phyloP scores from a whole-genome alignment of 2,888 invertebrate species.

The Diaprepes abbreviatus region DNA sequence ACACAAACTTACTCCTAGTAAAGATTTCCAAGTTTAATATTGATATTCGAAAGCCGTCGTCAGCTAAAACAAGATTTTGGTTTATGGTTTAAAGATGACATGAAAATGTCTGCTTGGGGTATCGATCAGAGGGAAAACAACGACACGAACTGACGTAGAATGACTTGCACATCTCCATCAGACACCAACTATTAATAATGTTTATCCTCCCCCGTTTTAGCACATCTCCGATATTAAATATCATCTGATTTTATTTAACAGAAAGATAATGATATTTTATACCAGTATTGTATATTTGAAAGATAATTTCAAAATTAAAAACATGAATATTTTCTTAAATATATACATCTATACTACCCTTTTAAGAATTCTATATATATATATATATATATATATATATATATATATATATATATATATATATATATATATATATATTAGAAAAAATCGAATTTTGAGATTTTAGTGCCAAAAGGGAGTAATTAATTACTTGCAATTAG shows the following conservation, averaged over 20 bases:
- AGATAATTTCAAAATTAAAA: neutral
- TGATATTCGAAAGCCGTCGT: constrained; percentile 48
- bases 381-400: too few species aligned
- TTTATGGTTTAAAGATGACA: constrained; percentile 62
- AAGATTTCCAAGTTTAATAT: constrained; percentile 40
- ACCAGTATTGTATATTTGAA: neutral
- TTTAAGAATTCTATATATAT: too few species aligned
- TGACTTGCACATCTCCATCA: constrained; percentile 67
- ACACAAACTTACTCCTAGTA: constrained; percentile 3
- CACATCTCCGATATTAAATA: constrained; percentile 61
- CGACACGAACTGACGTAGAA: constrained; percentile 66
- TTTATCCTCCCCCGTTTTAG: constrained; percentile 65
- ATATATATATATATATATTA: too few species aligned
- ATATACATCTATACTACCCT: too few species aligned
- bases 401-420: too few species aligned
- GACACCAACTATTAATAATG: constrained; percentile 68
- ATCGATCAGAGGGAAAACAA: constrained; percentile 65
- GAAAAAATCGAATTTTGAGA: too few species aligned
- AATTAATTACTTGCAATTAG: too few species aligned
- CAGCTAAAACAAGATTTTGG: constrained; percentile 52
- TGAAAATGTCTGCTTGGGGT: constrained; percentile 63
- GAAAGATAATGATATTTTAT: constrained; percentile 3
- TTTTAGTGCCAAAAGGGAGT: too few species aligned
- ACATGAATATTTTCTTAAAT: too few species aligned
- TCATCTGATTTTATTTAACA: constrained; percentile 44